Percentiles rank a stretch among this genome's conserved stretches.
These are phyloP conservation scores for Corydoras sp. DNA, from an alignment of 2,113 vertebrate species.

Conservation along the genomic window DNA sequence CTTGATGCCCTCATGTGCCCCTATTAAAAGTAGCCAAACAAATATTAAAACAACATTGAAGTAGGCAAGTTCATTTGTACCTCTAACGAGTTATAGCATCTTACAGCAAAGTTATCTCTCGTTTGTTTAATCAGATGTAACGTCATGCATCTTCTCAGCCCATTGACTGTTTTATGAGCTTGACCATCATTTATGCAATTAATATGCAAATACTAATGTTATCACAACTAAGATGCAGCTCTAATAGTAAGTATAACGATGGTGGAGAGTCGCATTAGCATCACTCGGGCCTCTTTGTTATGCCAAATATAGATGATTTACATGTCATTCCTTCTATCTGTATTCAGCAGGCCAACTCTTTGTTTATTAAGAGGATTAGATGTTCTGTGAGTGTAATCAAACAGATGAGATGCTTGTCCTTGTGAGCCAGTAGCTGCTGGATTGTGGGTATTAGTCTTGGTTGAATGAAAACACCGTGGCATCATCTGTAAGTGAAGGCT, in stretches of 20 bases:
- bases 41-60: too few species aligned
- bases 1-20: too few species aligned
- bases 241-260: background rate
- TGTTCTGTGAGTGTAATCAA: slow-evolving; percentile 25
- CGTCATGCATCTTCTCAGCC: too few species aligned
- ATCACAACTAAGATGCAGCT: background rate
- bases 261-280: background rate
- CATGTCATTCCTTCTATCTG: background rate
- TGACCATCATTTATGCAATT: background rate
- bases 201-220: slow-evolving; percentile 3
- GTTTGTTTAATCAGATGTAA: too few species aligned
- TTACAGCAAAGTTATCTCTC: too few species aligned
- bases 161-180: too few species aligned
- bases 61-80: too few species aligned
- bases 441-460: slow-evolving; percentile 1
- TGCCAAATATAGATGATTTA: background rate
- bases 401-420: slow-evolving; percentile 14
- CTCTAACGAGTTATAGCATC: too few species aligned
- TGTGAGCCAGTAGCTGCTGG: slow-evolving; percentile 1
- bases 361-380: slow-evolving; percentile 29
- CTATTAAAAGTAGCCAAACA: too few species aligned
- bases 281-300: background rate
- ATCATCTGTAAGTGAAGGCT: slow-evolving; percentile 5
- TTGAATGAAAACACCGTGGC: slow-evolving; percentile 8
- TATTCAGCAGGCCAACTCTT: slow-evolving; percentile 14